A percentile compares a stretch with the other conserved stretches of the same genome.
These are phyloP conservation scores for Phocoena sinus DNA, from an alignment of 2,113 vertebrate species.

Conservation along the genomic window DNA sequence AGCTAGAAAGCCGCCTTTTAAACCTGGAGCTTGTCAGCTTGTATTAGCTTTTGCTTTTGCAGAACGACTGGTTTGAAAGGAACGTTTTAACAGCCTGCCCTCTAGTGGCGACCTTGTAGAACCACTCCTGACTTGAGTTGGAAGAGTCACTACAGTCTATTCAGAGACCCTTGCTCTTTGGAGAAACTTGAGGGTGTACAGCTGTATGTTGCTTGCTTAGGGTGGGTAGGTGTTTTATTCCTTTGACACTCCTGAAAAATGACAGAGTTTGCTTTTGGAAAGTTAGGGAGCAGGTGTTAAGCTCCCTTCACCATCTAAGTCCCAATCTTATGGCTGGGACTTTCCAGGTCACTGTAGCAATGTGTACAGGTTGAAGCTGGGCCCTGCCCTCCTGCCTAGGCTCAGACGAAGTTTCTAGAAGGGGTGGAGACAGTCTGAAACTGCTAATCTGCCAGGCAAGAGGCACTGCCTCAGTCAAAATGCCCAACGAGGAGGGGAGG, in stretches of 20 bases:
- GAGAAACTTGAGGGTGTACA: background rate
- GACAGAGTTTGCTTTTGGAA: background rate
- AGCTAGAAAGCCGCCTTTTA: rapidly evolving
- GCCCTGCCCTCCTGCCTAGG: background rate
- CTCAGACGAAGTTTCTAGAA: background rate
- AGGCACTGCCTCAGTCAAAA: background rate
- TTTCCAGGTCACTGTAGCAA: rapidly evolving
- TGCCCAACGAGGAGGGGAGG: background rate
- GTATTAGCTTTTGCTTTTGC: rapidly evolving
- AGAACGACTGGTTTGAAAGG: rapidly evolving
- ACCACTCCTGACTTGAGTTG: background rate
- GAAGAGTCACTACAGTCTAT: rapidly evolving
- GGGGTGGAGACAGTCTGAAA: background rate
- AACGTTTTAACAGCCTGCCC: background rate
- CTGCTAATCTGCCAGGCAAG: background rate
- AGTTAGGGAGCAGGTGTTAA: background rate
- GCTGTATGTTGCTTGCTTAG: background rate
- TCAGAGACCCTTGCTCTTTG: background rate
- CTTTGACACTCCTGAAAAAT: background rate
- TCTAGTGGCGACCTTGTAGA: background rate
- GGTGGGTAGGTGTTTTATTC: background rate
- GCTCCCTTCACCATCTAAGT: background rate
- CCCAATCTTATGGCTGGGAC: background rate
- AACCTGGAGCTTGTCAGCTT: rapidly evolving
- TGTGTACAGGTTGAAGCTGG: background rate